These are phyloP conservation scores for Lepus townsendii DNA, from an alignment of 2,797 vertebrate genomes.

Conservation along the genomic window DNA sequence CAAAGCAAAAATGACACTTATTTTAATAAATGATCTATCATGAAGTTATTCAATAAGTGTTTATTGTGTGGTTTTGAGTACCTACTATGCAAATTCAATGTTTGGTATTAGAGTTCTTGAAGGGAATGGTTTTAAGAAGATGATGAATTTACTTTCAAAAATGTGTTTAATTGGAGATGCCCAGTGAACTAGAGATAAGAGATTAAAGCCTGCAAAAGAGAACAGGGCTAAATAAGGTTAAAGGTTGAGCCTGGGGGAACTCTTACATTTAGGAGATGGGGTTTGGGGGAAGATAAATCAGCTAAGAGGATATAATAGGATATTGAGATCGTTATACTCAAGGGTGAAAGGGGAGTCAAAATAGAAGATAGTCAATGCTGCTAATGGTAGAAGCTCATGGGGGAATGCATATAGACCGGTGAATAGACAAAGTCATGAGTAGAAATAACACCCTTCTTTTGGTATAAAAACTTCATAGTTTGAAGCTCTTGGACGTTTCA, in stretches of 20 bases:
- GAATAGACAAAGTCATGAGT: not conserved
- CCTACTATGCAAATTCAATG: not conserved
- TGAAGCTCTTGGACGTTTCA: not conserved
- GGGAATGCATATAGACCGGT: not conserved
- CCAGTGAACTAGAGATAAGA: not conserved
- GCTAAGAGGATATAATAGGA: not conserved
- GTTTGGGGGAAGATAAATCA: not conserved
- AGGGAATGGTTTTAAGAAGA: not conserved
- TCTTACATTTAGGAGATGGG: not conserved
- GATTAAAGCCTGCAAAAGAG: not conserved
- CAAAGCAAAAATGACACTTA: not conserved
- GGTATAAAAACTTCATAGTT: not conserved
- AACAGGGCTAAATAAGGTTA: not conserved
- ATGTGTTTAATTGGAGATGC: not conserved
- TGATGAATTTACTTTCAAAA: constrained; percentile 5
- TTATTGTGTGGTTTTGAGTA: not conserved
- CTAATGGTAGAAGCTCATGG: not conserved
- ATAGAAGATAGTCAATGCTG: not conserved
- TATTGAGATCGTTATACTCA: not conserved
- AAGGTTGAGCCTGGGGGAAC: not conserved
- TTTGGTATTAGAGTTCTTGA: not conserved
- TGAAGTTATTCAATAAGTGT: not conserved
- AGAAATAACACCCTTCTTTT: not conserved
- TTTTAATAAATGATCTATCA: not conserved
- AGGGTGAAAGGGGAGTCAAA: not conserved